Percentiles rank a stretch among this genome's conserved stretches.
These are phyloP conservation scores for Cettia cetti DNA, from an alignment of 2,113 vertebrate genomes.

Conservation along the genomic window DNA sequence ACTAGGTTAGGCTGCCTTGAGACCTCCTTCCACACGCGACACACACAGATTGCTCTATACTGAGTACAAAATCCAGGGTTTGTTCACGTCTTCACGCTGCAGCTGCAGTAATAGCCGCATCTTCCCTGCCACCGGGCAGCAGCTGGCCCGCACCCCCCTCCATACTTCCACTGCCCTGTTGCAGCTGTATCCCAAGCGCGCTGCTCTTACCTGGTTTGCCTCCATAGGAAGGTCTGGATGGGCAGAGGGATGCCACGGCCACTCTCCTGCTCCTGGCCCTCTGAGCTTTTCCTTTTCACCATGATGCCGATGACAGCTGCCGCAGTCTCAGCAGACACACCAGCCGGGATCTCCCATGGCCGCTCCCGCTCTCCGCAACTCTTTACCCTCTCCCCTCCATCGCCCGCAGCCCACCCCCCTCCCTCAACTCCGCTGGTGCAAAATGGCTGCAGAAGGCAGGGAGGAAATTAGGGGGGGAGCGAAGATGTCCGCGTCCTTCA, in stretches of 20 bases:
- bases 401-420: not conserved
- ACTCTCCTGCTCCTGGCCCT: constrained; percentile 90
- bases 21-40: not conserved
- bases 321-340: not conserved
- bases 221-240: constrained; percentile 98
- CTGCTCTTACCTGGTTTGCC: constrained; percentile 92
- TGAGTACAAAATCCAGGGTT: not conserved
- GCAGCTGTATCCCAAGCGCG: not conserved
- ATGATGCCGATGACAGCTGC: constrained; percentile 71
- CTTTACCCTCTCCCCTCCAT: not conserved
- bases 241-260: constrained; percentile 93
- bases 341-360: not conserved
- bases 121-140: not conserved
- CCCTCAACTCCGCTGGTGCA: constrained; percentile 63
- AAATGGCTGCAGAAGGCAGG: constrained; percentile 85
- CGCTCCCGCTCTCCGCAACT: not conserved
- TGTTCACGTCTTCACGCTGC: not conserved
- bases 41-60: not conserved
- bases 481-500: constrained; percentile 63
- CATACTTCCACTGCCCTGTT: not conserved
- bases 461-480: constrained; percentile 55
- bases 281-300: constrained; percentile 98
- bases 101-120: not conserved
- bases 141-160: not conserved
- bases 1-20: not conserved